A percentile compares a stretch with the other conserved stretches of the same genome.
phyloP scores from a whole-genome alignment of 2,888 invertebrate genomes.

The Pristionchus mayeri region DNA sequence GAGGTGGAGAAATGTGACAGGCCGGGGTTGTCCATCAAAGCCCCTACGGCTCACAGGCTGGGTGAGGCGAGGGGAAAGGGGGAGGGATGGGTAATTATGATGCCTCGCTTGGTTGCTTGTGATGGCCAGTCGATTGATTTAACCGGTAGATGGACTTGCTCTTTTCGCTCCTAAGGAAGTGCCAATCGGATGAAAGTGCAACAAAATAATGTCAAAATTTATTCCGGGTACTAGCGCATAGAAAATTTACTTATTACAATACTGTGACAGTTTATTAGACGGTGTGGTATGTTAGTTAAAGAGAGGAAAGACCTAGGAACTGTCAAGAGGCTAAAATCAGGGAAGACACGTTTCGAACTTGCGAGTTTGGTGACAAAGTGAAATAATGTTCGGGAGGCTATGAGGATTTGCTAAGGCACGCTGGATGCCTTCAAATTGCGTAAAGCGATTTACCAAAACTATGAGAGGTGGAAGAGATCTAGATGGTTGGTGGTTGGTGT shows the following conservation, averaged over 20 bases:
- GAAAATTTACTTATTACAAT: not conserved
- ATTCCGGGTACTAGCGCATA: conserved; percentile 1
- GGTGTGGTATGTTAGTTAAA: conserved; percentile 6
- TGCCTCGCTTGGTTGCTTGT: conserved; percentile 31
- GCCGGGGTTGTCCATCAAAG: not conserved
- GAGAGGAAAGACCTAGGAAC: conserved; percentile 1
- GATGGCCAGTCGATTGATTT: conserved; percentile 36
- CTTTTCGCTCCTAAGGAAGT: not conserved
- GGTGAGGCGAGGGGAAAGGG: conserved; percentile 7
- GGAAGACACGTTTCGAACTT: conserved; percentile 41
- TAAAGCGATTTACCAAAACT: not conserved
- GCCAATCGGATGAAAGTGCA: not conserved
- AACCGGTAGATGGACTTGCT: conserved; percentile 33
- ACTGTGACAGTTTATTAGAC: conserved; percentile 10
- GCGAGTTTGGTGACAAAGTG: not conserved
- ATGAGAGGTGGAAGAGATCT: conserved; percentile 25
- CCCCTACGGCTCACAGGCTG: conserved; percentile 21
- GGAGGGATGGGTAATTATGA: conserved; percentile 48
- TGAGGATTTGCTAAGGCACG: conserved; percentile 5
- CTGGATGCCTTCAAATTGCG: conserved; percentile 1
- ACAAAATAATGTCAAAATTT: not conserved
- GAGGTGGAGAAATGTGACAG: conserved; percentile 31
- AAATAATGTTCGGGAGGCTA: not conserved
- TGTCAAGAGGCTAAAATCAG: conserved; percentile 1
- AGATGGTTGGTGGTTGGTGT: not conserved